Conservation (phyloP, 1,140 invertebrate genomes). For the Eurosta solidaginis region DNA sequence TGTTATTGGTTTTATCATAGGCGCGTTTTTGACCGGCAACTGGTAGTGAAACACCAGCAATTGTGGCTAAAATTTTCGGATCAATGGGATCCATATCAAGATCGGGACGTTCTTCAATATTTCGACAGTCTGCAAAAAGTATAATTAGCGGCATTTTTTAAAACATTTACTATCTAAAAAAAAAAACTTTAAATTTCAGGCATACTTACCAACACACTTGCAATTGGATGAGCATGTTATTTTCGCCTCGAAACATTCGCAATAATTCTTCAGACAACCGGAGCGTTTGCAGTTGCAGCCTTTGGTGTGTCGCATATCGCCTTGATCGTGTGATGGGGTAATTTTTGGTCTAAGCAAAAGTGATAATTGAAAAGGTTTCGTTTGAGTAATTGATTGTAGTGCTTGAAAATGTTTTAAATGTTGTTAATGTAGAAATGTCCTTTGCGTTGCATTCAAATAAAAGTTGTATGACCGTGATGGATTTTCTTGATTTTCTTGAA, state of each 20-base stretch:
- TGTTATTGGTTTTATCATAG: slow-evolving; percentile 29
- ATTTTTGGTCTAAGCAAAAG: slow-evolving; percentile 87
- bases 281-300: slow-evolving; percentile 99
- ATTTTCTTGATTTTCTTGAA: too few species aligned
- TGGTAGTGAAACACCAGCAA: background rate
- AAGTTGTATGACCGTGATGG: too few species aligned
- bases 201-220: slow-evolving; percentile 73
- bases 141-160: slow-evolving; percentile 4
- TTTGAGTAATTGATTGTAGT: background rate
- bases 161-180: background rate
- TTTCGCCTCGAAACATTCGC: slow-evolving; percentile 99
- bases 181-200: background rate
- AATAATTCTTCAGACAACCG: slow-evolving; percentile 99
- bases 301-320: slow-evolving; percentile 86
- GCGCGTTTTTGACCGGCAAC: slow-evolving; percentile 24
- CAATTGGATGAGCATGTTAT: slow-evolving; percentile 97
- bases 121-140: slow-evolving; percentile 83
- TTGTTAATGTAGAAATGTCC: too few species aligned
- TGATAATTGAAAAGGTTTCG: slow-evolving; percentile 1
- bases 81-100: slow-evolving; percentile 50
- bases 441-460: too few species aligned
- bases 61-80: slow-evolving; percentile 29
- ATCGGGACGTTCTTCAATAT: slow-evolving; percentile 75
- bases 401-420: background rate
- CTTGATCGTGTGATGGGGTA: slow-evolving; percentile 75